Percentiles rank a stretch among this genome's conserved stretches.
Conservation (phyloP, 2,888 invertebrate genomes). For the Platycheirus rosarum region DNA sequence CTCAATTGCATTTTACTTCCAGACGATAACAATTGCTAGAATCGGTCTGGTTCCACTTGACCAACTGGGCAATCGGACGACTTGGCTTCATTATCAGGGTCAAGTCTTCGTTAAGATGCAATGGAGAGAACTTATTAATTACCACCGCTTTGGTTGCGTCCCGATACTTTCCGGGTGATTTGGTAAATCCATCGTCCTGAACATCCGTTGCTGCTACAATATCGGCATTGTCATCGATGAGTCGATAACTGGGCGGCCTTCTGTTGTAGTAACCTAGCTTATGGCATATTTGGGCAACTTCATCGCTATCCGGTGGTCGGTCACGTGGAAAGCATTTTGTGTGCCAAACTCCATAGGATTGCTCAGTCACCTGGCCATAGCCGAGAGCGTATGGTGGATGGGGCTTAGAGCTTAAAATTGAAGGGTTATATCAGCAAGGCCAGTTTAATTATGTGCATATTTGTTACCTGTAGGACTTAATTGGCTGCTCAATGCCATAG, state of each 20-base stretch:
- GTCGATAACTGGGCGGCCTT: slow-evolving; percentile 79
- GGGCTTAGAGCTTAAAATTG: slow-evolving; percentile 22
- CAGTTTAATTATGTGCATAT: not conserved
- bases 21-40: slow-evolving; percentile 80
- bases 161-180: slow-evolving; percentile 78
- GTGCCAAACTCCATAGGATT: slow-evolving; percentile 88
- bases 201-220: slow-evolving; percentile 78
- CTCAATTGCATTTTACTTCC: slow-evolving; percentile 80
- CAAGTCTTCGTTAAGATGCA: slow-evolving; percentile 79
- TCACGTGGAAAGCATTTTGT: slow-evolving; percentile 86
- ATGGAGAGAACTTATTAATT: slow-evolving; percentile 80
- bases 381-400: slow-evolving; percentile 35
- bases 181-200: slow-evolving; percentile 76
- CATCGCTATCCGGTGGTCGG: slow-evolving; percentile 83
- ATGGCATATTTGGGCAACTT: slow-evolving; percentile 84
- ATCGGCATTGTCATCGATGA: slow-evolving; percentile 79
- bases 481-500: slow-evolving; percentile 83
- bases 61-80: slow-evolving; percentile 81
- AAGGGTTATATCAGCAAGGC: not conserved
- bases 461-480: slow-evolving; percentile 54
- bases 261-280: slow-evolving; percentile 85
- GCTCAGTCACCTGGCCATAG: slow-evolving; percentile 86
- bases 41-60: slow-evolving; percentile 80
- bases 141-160: slow-evolving; percentile 80
- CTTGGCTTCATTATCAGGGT: slow-evolving; percentile 81